Evolutionary conservation across 37 sponge, comb jelly and placozoan species (phyloP), one percentile per base, ranked within the genome.

Genomic region (Ephydatia muelleri): DNA sequence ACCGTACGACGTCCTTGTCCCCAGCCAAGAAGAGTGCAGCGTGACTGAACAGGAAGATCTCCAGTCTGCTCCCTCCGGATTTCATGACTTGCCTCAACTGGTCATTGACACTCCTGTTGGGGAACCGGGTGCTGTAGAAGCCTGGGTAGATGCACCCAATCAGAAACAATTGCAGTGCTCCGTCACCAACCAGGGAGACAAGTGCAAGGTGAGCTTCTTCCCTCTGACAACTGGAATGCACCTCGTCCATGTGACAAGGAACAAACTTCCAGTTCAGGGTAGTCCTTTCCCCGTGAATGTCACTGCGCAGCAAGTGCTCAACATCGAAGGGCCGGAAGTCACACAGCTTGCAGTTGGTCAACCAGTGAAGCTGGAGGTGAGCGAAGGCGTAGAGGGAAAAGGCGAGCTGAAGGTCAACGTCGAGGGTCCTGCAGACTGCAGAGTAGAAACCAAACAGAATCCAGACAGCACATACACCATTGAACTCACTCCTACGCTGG

Each of bases 401-500:
- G 89, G 89, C 2, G 84, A 89, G 21, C 72, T 93, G n/a, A 49
- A 75, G 4, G 47, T 43, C 6, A 43, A 43, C 4, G 47, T 43
- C 8, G 47, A 84, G 25, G 88, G 88, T 30, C 88, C 88, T 6
- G 33, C 83, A 28, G 26, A 35, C 13, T 65, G 77, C 14, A 70
- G 25, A 9, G 43, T 88, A 6, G 73, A 77, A 12, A 40, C 74
- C 23, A 31, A 43, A 43, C 8, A 11, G 47, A 8, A 8, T 43
- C 6, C 47, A 43, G 88, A 95, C 32, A 83, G 74, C 30, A 90
- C 86, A 0, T 84, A 85, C 72, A 37, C 57, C 40, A 91, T 91
- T 49, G 78, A 73, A 27, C 95, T 91, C 80, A 89, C 87, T 33
- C 92, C 98, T 8, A 77, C 83, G 31, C 90, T 91, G 68, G 93